Evolutionary conservation across 2,888 invertebrate species (phyloP), one percentile per base, ranked within the genome.

Genomic region (Latrodectus hesperus): DNA sequence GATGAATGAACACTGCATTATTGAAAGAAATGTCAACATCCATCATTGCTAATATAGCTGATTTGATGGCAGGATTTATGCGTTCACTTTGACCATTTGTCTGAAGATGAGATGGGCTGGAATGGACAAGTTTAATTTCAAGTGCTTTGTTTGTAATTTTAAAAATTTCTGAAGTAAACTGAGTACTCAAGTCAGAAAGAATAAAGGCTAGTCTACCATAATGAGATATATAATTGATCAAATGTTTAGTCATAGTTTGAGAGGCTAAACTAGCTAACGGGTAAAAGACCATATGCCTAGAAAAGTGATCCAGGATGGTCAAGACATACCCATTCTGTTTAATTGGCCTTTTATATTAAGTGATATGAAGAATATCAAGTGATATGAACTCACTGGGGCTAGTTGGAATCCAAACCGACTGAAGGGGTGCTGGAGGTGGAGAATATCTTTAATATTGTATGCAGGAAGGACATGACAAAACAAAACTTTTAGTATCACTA

Each of bases 121-220:
- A 17, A 12, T 6, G 38, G 10, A n/a, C 38, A 11, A 70, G 12
- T n/a, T 70, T 38, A 26, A 70, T 70, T 16, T 49, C 70, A 12
- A 70, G 38, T 14, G 70, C 12, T 38, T 38, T 26, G n/a, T 70
- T 70, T 11, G n/a, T 38, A 11, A 70, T 49, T 8, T 3, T 3
- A 14, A 70, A 70, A 8, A 70, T 51, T n/a, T 38, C 70, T 26
- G 70, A 70, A 49, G 70, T 70, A 11, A 70, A 70, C 14, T 70
- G 70, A 26, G 70, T 70, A 38, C 70, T 49, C 6, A 70, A n/a
- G 26, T 70, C 70, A 70, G 70, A 26, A 16, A 70, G 51, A 11
- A 70, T n/a, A 9, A 70, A 38, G 1, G 26, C 4, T 12, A 49
- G 70, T 70, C 70, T 26, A 70, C 70, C 70, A n/a, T 38, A 51